Evolutionary conservation across 2,888 invertebrate species (phyloP).

Genomic region (Acanthosepion esculentum): DNA sequence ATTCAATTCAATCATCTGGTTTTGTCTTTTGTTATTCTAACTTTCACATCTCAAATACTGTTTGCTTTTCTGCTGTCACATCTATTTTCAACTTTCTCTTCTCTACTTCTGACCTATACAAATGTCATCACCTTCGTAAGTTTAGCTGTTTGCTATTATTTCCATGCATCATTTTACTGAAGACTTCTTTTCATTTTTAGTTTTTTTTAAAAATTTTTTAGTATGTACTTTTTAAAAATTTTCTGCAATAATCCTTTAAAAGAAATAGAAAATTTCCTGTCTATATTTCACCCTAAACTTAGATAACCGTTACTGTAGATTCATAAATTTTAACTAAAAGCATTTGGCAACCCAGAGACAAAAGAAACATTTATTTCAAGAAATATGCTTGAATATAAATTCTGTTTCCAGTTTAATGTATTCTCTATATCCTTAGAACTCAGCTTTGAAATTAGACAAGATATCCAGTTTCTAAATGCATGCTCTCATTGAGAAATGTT

Average conservation of each 20-base stretch:
- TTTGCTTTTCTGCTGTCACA: conserved; percentile 8
- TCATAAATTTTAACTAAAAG: too few relatives aligned
- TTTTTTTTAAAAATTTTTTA: background rate
- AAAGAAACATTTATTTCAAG: too few relatives aligned
- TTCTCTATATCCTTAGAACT: too few relatives aligned
- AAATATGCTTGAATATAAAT: too few relatives aligned
- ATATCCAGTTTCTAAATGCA: background rate
- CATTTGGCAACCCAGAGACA: too few relatives aligned
- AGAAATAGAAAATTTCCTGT: background rate
- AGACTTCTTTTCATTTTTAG: background rate
- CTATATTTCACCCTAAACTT: background rate
- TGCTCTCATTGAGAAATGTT: background rate
- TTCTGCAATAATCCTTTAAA: background rate
- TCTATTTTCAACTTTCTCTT: background rate
- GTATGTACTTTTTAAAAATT: background rate
- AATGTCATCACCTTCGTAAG: background rate
- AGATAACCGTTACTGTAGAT: too few relatives aligned
- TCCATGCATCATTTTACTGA: background rate
- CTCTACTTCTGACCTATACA: background rate
- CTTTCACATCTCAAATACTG: conserved; percentile 7
- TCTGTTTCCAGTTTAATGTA: too few relatives aligned
- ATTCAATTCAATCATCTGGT: background rate
- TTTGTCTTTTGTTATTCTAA: conserved; percentile 22
- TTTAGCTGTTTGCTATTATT: background rate
- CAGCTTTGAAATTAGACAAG: too few relatives aligned